These are phyloP conservation scores for Drosophila seclusa DNA, from an alignment of 2,888 invertebrate species.

Conservation along the genomic window DNA sequence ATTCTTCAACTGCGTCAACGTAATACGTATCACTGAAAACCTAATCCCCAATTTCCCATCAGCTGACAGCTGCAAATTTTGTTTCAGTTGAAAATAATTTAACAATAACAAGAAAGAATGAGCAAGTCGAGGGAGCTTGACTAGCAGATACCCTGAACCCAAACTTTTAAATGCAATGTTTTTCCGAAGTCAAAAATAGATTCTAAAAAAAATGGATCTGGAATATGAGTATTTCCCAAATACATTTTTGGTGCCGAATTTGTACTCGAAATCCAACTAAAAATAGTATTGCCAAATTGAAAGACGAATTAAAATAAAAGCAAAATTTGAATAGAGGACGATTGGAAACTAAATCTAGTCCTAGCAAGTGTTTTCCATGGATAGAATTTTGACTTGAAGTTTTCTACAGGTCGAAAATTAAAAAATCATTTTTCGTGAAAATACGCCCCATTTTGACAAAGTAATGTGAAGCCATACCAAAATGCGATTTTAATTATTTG, in stretches of 20 bases:
- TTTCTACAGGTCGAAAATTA: neutral
- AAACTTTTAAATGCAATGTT: neutral
- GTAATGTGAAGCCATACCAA: neutral
- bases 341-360: no score
- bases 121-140: neutral
- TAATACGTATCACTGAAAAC: slow-evolving; percentile 18
- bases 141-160: neutral
- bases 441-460: neutral
- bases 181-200: neutral
- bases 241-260: neutral
- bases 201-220: neutral
- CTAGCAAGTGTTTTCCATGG: neutral
- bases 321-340: neutral
- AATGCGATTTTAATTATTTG: neutral
- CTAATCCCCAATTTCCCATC: slow-evolving; percentile 21
- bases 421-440: neutral
- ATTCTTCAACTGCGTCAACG: slow-evolving; percentile 5
- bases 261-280: no score
- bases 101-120: neutral
- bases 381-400: neutral
- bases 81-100: neutral
- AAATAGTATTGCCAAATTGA: neutral
- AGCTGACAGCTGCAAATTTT: slow-evolving; percentile 49
- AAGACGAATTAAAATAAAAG: neutral
- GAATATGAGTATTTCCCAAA: neutral